Conservation (phyloP, 2,113 vertebrate species). For the Pedetes capensis region DNA sequence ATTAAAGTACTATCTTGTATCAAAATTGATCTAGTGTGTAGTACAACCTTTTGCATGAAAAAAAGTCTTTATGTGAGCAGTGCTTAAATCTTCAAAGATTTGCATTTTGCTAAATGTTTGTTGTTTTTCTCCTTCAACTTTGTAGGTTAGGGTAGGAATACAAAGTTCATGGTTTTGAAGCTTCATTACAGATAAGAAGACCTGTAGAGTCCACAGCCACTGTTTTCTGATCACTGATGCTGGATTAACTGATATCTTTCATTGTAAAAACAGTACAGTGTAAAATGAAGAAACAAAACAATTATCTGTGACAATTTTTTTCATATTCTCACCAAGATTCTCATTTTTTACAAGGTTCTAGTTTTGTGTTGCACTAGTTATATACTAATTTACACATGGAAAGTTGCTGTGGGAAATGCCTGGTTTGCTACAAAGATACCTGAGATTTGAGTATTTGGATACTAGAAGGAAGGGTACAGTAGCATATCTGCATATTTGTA, state of each 20-base stretch:
- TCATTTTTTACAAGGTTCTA: background rate
- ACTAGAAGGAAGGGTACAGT: background rate
- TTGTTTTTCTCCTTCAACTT: background rate
- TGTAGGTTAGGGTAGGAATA: background rate
- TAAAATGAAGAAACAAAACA: no score
- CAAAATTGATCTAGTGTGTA: background rate
- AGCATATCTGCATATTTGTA: background rate
- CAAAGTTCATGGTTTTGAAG: background rate
- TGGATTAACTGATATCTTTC: background rate
- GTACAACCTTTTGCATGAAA: background rate
- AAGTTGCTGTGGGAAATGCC: background rate
- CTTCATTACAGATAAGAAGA: background rate
- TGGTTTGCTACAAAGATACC: background rate
- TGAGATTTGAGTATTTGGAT: background rate
- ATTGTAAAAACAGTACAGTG: background rate
- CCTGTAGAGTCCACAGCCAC: background rate
- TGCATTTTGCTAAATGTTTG: conserved; percentile 1
- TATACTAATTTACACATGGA: background rate
- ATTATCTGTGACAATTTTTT: background rate
- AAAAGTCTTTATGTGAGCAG: background rate
- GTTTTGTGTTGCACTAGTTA: background rate
- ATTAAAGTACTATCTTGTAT: no score
- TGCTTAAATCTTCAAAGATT: background rate
- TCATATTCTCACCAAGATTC: background rate
- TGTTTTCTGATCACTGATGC: background rate